These are phyloP conservation scores for Strix aluco DNA, from an alignment of 2,113 vertebrate genomes.

Conservation along the genomic window DNA sequence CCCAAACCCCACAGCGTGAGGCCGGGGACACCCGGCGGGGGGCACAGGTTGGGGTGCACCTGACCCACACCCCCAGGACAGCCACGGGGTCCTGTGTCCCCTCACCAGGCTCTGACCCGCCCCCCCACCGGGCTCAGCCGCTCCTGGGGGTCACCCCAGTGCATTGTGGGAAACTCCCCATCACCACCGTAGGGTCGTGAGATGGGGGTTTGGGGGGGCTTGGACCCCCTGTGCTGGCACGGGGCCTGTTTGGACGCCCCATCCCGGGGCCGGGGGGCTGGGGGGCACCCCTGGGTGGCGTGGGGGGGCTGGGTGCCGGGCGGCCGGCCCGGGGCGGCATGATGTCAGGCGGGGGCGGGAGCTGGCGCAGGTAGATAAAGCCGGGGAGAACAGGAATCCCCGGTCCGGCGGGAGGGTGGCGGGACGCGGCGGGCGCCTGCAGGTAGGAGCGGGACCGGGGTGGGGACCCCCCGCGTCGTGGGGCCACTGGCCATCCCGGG, in stretches of 20 bases:
- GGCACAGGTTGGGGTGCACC: rapidly evolving
- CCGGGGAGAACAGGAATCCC: conserved; percentile 51
- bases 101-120: no score
- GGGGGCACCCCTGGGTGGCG: not conserved
- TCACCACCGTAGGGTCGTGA: not conserved
- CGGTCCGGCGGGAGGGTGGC: conserved; percentile 30
- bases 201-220: not conserved
- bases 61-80: not conserved
- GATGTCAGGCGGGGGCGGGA: conserved; percentile 61
- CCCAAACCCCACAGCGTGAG: not conserved
- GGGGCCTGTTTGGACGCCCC: not conserved
- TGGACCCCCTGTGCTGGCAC: rapidly evolving
- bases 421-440: not conserved
- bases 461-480: not conserved
- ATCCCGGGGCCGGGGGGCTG: rapidly evolving
- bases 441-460: not conserved
- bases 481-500: not conserved
- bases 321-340: not conserved
- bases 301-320: not conserved
- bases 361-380: conserved; percentile 57
- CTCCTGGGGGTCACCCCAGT: not conserved
- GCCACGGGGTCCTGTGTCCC: no score
- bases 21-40: rapidly evolving
- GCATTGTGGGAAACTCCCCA: conserved; percentile 49
- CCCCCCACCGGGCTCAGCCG: rapidly evolving